Conservation (phyloP, 2,797 vertebrate genomes). For the Coregonus ussuriensis region DNA sequence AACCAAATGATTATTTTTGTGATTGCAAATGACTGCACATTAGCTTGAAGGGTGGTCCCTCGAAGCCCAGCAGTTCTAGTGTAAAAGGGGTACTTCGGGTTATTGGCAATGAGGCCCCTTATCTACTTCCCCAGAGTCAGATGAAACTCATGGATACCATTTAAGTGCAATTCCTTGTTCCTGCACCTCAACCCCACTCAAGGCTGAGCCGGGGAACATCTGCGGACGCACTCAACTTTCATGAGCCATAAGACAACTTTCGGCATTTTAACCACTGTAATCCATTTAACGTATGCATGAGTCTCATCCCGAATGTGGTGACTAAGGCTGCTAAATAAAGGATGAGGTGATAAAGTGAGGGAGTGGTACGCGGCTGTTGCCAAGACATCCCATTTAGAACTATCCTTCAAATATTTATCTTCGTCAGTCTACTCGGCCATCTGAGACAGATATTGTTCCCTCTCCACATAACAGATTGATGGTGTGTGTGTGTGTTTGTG, state of each 20-base stretch:
- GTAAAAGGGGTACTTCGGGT: too few species aligned
- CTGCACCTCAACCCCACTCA: slow-evolving; percentile 35
- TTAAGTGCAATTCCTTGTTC: slow-evolving; percentile 54
- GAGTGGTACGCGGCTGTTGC: slow-evolving; percentile 18
- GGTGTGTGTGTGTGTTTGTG: not conserved
- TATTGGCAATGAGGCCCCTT: too few species aligned
- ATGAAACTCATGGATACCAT: not conserved
- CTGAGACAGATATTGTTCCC: slow-evolving; percentile 23
- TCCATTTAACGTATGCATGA: slow-evolving; percentile 23
- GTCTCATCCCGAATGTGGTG: slow-evolving; percentile 18
- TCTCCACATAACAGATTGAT: slow-evolving; percentile 19
- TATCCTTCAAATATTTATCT: slow-evolving; percentile 50
- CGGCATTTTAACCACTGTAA: slow-evolving; percentile 41
- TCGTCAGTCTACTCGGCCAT: slow-evolving; percentile 20
- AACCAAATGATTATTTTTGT: too few species aligned
- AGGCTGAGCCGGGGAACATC: slow-evolving; percentile 36
- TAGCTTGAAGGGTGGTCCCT: too few species aligned
- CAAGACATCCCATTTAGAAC: slow-evolving; percentile 35
- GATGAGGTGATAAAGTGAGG: slow-evolving; percentile 40
- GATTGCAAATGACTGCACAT: too few species aligned
- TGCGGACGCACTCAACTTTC: slow-evolving; percentile 49
- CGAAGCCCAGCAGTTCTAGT: too few species aligned
- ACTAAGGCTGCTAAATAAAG: slow-evolving; percentile 50
- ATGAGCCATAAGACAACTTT: slow-evolving; percentile 53
- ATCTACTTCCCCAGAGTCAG: too few species aligned